Base-by-base conservation (phyloP, 1,140 invertebrate species). In the Drosophila kikkawai region DNA sequence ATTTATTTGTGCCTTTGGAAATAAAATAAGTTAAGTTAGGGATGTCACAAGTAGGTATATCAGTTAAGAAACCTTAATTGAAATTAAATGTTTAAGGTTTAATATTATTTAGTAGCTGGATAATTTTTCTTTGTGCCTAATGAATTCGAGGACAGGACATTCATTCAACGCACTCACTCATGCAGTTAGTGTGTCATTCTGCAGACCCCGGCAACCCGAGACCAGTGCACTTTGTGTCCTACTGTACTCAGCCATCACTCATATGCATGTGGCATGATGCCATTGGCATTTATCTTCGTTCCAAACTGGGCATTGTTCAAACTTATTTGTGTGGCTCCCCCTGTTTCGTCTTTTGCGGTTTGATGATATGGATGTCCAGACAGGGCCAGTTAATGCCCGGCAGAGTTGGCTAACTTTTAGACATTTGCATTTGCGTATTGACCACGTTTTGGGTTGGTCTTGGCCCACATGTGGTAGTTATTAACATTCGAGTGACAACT, bases 251-350 rank as follows among this genome's bases (percentile, higher is more conserved):
- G 36, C 44, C 64, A 87, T 87, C 83, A 87, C 68, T 83, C 83
- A 87, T 88, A 67, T 47, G 74, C 88, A 74, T 56, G 74, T 53
- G 65, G 66, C 53, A 26, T 44, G 17, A 53, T 65, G 64, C 67
- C 48, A 53, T 60, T 55, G 75, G 85, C 84, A 90, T 88, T 79
- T 81, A 90, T 88, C 85, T 88, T 88, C 85, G 77, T 79, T 79
- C 42, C 42, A 15, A 50, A 41, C 74, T 76, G 39, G 42, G 19
- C 51, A 57, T 76, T 76, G 73, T 76, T 53, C 41, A 37, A 32
- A n/a, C 50, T 48, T 48, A 58, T 58, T 69, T 69, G 60, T 69
- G 66, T 41, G 59, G 15, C 34, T 17, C 15, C 17, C 9, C 22
- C 17, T 6, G 0, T 7, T 5, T 12, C 37, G 48, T 19, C 47